These are phyloP conservation scores for Dysmachus trigonus DNA, from an alignment of 2,888 invertebrate genomes.

Conservation along the genomic window DNA sequence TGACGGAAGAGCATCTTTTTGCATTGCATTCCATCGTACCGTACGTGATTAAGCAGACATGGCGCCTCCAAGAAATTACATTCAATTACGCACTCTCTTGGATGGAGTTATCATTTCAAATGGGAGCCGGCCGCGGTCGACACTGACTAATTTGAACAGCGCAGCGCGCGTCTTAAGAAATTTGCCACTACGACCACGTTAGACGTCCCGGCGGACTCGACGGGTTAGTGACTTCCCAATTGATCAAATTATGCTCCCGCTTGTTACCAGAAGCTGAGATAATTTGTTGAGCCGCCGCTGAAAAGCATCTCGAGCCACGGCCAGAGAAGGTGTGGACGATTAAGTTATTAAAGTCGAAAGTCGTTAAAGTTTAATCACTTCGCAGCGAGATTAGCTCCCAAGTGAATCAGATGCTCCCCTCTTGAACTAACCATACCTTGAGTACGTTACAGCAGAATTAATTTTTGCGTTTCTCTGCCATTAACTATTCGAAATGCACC, in stretches of 20 bases:
- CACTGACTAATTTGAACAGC: neutral
- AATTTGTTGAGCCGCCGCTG: neutral
- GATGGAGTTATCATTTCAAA: slow-evolving; percentile 5
- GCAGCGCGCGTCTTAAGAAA: neutral
- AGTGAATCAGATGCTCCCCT: neutral
- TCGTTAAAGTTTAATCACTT: neutral
- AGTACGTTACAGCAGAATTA: neutral
- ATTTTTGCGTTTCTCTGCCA: neutral
- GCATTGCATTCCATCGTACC: neutral
- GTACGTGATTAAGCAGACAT: neutral
- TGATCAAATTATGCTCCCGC: slow-evolving; percentile 1
- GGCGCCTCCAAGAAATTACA: slow-evolving; percentile 20
- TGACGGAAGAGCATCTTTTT: neutral
- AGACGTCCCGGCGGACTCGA: neutral
- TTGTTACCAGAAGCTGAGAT: neutral
- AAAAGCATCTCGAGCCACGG: neutral
- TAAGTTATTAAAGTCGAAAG: slow-evolving; percentile 20
- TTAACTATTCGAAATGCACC: neutral
- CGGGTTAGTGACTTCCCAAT: slow-evolving; percentile 1
- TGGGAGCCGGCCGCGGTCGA: neutral
- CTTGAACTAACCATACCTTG: neutral
- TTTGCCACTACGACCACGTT: neutral
- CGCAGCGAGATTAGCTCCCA: neutral
- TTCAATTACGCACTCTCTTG: slow-evolving; percentile 9
- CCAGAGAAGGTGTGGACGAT: slow-evolving; percentile 2